phyloP scores from a whole-genome alignment of 1,140 invertebrate genomes.

The Ptiloglossa arizonensis region DNA sequence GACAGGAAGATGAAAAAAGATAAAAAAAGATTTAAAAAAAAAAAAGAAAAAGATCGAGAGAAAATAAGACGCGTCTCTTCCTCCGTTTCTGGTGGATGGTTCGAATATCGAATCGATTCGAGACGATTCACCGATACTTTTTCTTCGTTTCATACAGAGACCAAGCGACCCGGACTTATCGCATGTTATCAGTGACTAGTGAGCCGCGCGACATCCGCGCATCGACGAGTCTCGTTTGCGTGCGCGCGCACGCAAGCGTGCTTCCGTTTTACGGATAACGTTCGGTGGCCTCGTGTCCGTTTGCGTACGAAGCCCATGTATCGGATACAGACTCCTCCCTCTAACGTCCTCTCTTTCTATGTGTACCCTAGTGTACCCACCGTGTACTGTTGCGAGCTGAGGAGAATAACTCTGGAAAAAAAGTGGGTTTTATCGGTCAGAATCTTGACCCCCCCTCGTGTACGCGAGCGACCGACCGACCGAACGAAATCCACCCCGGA shows the following conservation, averaged over 20 bases:
- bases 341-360: slow-evolving; percentile 16
- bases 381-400: too few relatives aligned
- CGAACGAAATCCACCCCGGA: too few relatives aligned
- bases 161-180: slow-evolving; percentile 4
- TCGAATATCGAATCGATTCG: neutral
- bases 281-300: slow-evolving; percentile 4
- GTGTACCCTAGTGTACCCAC: too few relatives aligned
- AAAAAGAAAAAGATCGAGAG: too few relatives aligned
- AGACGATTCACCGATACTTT: slow-evolving; percentile 21
- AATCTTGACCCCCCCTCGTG: neutral
- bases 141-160: slow-evolving; percentile 57
- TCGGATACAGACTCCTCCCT: slow-evolving; percentile 19
- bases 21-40: too few relatives aligned
- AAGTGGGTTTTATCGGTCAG: too few relatives aligned
- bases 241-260: slow-evolving; percentile 45
- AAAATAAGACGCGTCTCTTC: neutral
- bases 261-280: slow-evolving; percentile 19
- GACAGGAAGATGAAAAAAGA: too few relatives aligned
- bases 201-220: slow-evolving; percentile 39
- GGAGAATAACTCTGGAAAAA: too few relatives aligned
- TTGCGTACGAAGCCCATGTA: neutral
- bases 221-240: slow-evolving; percentile 43
- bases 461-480: neutral
- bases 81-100: neutral
- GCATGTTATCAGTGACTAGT: slow-evolving; percentile 41